Evolutionary conservation across 2,797 vertebrate species (phyloP).

Genomic region (Crax fasciolata): DNA sequence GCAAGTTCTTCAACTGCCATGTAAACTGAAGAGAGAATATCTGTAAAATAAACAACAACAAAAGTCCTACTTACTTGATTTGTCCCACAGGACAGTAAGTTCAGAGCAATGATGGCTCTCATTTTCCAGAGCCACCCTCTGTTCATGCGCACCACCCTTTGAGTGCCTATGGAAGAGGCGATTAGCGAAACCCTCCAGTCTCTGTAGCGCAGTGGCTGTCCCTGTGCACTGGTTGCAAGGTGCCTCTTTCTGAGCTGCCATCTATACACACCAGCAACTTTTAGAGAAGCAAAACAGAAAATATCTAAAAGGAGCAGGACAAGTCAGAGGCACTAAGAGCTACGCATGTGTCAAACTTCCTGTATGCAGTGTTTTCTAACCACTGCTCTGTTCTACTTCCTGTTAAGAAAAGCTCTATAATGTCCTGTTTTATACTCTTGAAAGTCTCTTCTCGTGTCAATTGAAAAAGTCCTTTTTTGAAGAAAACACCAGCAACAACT

Average conservation of each 20-base stretch:
- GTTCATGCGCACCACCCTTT: constrained; percentile 86
- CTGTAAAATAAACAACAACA: neutral
- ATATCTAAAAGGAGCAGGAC: constrained; percentile 65
- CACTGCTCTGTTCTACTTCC: constrained; percentile 83
- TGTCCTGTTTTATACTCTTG: constrained; percentile 26
- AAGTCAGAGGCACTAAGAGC: constrained; percentile 63
- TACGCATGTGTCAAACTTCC: constrained; percentile 88
- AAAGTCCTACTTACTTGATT: constrained; percentile 89
- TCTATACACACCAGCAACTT: constrained; percentile 68
- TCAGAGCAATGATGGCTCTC: constrained; percentile 89
- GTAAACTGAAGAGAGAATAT: neutral
- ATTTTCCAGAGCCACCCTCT: constrained; percentile 83
- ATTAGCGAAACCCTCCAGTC: constrained; percentile 89
- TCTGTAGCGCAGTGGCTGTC: constrained; percentile 87
- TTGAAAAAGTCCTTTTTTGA: neutral
- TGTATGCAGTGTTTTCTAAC: constrained; percentile 86
- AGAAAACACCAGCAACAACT: neutral
- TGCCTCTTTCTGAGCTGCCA: constrained; percentile 91
- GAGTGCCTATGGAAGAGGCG: constrained; percentile 91
- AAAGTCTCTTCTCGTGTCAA: constrained; percentile 39
- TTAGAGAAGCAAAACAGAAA: constrained; percentile 31
- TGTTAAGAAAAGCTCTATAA: constrained; percentile 81
- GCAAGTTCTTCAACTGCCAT: neutral
- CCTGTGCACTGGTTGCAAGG: constrained; percentile 77
- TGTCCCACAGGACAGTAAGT: constrained; percentile 90